Evolutionary conservation across 2,888 invertebrate genomes (phyloP).

Genomic region (Melolontha melolontha): DNA sequence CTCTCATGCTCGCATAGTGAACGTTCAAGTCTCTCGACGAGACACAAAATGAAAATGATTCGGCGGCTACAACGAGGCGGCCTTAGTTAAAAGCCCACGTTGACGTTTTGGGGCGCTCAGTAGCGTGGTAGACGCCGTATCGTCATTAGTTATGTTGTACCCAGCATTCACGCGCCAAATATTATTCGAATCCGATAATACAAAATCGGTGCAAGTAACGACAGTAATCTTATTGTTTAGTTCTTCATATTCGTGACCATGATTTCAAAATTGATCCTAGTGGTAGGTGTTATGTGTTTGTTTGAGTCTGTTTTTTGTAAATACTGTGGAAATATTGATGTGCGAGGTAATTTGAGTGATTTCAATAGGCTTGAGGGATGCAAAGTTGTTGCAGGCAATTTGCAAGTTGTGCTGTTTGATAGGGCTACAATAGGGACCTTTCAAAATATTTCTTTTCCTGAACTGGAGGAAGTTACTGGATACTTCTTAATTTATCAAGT

Average conservation of each 20-base stretch:
- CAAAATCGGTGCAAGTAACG: not conserved
- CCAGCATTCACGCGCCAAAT: slow-evolving; percentile 17
- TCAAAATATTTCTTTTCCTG: slow-evolving; percentile 70
- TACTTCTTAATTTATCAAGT: slow-evolving; percentile 82
- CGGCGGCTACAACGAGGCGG: slow-evolving; percentile 18
- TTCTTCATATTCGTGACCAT: slow-evolving; percentile 4
- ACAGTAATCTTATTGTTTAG: slow-evolving; percentile 1
- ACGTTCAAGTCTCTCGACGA: not conserved
- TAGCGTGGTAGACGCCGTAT: slow-evolving; percentile 21
- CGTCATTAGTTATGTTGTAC: slow-evolving; percentile 12
- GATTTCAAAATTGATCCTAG: not conserved
- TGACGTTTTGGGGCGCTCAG: slow-evolving; percentile 15
- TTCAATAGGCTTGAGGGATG: slow-evolving; percentile 71
- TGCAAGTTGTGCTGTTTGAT: slow-evolving; percentile 79
- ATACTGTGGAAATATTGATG: slow-evolving; percentile 72
- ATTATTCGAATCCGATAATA: not conserved
- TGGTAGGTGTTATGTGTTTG: slow-evolving; percentile 1
- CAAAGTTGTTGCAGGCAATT: slow-evolving; percentile 82
- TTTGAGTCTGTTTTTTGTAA: slow-evolving; percentile 47
- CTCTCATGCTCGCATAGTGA: not conserved
- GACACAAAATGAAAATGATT: slow-evolving; percentile 16
- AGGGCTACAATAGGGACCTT: slow-evolving; percentile 53
- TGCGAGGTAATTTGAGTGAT: slow-evolving; percentile 67
- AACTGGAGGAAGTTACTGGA: slow-evolving; percentile 86
- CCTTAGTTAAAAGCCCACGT: slow-evolving; percentile 27